phyloP scores from a whole-genome alignment of 2,888 invertebrate genomes.

The Cinara cedri region DNA sequence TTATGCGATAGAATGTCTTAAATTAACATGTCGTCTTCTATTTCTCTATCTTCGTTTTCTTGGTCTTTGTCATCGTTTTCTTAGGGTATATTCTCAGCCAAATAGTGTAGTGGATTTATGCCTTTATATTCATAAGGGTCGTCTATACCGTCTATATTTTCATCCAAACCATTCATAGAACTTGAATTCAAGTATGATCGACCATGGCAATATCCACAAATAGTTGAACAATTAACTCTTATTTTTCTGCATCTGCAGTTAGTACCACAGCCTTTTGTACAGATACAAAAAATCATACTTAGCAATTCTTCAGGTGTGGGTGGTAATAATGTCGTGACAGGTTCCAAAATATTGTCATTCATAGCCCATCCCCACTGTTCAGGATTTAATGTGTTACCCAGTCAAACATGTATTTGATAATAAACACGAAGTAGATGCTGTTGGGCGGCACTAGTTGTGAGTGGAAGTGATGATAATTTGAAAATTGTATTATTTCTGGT shows the following conservation, averaged over 20 bases:
- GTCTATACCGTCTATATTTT: too few species aligned
- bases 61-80: too few species aligned
- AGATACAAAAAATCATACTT: conserved; percentile 36
- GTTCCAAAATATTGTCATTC: conserved; percentile 58
- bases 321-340: conserved; percentile 57
- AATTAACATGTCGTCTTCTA: too few species aligned
- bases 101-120: too few species aligned
- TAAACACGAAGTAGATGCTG: conserved; percentile 61
- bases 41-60: too few species aligned
- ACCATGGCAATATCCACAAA: too few species aligned
- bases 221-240: not conserved
- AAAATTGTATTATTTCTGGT: conserved; percentile 14
- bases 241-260: conserved; percentile 42
- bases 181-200: too few species aligned
- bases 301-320: conserved; percentile 59
- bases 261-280: conserved; percentile 33
- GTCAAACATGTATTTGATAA: conserved; percentile 61
- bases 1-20: too few species aligned
- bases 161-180: too few species aligned
- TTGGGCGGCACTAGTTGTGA: conserved; percentile 58
- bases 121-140: too few species aligned
- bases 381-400: conserved; percentile 59
- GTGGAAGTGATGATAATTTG: conserved; percentile 17
- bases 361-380: conserved; percentile 61
- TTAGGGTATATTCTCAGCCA: too few species aligned